Conservation (phyloP, 2,888 invertebrate species). For the Pediacus dermestoides region DNA sequence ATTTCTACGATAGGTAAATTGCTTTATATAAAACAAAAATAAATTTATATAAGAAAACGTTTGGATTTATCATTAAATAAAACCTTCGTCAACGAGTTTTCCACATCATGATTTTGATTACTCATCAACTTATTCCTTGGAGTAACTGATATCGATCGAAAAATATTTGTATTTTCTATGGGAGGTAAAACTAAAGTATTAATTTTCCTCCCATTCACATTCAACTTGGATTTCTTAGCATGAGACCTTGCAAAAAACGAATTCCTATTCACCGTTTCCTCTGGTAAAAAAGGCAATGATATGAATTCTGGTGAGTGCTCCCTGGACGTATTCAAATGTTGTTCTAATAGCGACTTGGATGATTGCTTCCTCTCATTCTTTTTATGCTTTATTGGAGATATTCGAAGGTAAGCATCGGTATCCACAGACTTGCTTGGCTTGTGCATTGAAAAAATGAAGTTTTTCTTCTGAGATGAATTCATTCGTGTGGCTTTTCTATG, state of each 20-base stretch:
- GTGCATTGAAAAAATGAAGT: slow-evolving; percentile 18
- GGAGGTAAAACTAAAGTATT: slow-evolving; percentile 39
- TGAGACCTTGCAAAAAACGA: too few species aligned
- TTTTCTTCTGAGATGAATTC: slow-evolving; percentile 18
- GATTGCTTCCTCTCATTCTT: slow-evolving; percentile 19
- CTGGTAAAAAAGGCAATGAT: slow-evolving; percentile 38
- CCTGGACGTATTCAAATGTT: slow-evolving; percentile 19
- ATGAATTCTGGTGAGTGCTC: slow-evolving; percentile 31
- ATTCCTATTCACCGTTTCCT: too few species aligned
- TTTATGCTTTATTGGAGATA: slow-evolving; percentile 25
- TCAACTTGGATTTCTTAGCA: too few species aligned
- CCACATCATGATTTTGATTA: too few species aligned
- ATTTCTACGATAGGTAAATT: too few species aligned
- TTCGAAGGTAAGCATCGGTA: slow-evolving; percentile 28
- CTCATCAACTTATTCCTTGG: too few species aligned
- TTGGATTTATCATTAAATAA: too few species aligned
- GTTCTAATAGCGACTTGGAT: slow-evolving; percentile 18
- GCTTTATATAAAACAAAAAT: too few species aligned
- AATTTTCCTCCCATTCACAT: too few species aligned
- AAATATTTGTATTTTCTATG: slow-evolving; percentile 33
- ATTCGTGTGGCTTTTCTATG: slow-evolving; percentile 11
- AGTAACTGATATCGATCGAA: slow-evolving; percentile 43
- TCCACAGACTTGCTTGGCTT: slow-evolving; percentile 25
- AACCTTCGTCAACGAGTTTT: too few species aligned
- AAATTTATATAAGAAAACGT: too few species aligned